Evolutionary conservation across 1,140 invertebrate genomes (phyloP).

Genomic region (Apocrypta bakeri): DNA sequence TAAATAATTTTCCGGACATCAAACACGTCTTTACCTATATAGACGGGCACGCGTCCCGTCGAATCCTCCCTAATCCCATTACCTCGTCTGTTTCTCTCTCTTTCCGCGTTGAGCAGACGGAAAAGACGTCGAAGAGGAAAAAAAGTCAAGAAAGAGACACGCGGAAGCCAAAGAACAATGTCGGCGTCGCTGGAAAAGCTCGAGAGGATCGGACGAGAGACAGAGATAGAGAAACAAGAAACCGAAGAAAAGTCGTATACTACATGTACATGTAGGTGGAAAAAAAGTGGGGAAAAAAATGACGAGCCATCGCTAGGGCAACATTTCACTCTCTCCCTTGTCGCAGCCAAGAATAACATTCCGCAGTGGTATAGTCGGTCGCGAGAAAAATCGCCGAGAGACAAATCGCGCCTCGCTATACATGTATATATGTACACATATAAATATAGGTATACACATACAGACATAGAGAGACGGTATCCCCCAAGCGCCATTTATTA

Average conservation of each 20-base stretch:
- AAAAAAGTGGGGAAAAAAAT: slow-evolving; percentile 18
- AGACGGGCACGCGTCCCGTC: not conserved
- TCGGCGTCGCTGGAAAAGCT: not conserved
- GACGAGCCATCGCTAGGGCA: slow-evolving; percentile 4
- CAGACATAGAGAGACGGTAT: not conserved
- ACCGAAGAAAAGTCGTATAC: not conserved
- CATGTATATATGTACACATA: too few species aligned
- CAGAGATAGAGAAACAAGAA: too few species aligned
- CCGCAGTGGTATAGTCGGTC: not conserved
- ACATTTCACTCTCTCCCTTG: slow-evolving; percentile 8
- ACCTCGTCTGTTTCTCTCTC: not conserved
- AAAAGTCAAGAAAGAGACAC: not conserved
- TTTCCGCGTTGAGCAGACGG: not conserved
- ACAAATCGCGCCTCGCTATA: slow-evolving; percentile 29
- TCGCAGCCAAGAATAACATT: slow-evolving; percentile 15
- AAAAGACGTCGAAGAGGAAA: not conserved
- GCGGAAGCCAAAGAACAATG: slow-evolving; percentile 18
- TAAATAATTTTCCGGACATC: slow-evolving; percentile 10
- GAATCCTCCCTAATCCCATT: slow-evolving; percentile 9
- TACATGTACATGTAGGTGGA: too few species aligned
- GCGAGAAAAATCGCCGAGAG: slow-evolving; percentile 22
- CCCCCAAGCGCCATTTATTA: slow-evolving; percentile 22
- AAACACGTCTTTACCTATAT: too few species aligned
- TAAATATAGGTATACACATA: not conserved
- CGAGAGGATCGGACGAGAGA: not conserved